Percentiles rank a stretch among this genome's conserved stretches.
Conservation (phyloP, 53 echinoderm and acorn worm species). For the Astropecten irregularis region DNA sequence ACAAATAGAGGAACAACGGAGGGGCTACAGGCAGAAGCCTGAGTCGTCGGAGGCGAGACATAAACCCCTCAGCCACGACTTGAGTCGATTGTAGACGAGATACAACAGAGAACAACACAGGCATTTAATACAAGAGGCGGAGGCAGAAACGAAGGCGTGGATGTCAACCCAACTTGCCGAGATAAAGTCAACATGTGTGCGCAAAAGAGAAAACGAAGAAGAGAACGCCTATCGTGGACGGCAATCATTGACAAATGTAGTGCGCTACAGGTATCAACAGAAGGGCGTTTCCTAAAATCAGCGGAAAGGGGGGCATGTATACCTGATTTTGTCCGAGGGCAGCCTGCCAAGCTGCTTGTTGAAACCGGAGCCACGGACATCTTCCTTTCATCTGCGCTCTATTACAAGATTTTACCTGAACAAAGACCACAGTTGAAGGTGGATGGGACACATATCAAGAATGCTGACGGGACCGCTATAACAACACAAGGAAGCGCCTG, state of each 20-base stretch:
- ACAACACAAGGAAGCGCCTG: neutral
- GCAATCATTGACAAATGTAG: neutral
- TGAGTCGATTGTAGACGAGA: no score
- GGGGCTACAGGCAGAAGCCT: neutral
- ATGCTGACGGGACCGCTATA: neutral
- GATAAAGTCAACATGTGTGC: neutral
- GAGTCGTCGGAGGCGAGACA: neutral
- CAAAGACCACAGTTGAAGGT: neutral
- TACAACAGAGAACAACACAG: neutral
- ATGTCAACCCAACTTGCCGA: neutral
- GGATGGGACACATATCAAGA: neutral
- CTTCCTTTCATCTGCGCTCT: slow-evolving; percentile 1
- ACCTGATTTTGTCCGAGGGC: neutral
- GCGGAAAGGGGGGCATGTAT: slow-evolving; percentile 16
- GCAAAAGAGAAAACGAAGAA: no score
- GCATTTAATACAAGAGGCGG: slow-evolving; percentile 5
- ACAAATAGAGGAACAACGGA: neutral
- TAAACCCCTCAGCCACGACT: no score
- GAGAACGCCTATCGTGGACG: neutral
- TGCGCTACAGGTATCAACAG: neutral
- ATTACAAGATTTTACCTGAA: slow-evolving; percentile 16
- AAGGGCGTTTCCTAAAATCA: neutral
- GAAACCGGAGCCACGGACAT: slow-evolving; percentile 45
- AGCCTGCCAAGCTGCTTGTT: slow-evolving; percentile 10
- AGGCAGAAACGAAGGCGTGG: neutral